These are phyloP conservation scores for Dicycla oo DNA, from an alignment of 2,888 invertebrate species.

Conservation along the genomic window DNA sequence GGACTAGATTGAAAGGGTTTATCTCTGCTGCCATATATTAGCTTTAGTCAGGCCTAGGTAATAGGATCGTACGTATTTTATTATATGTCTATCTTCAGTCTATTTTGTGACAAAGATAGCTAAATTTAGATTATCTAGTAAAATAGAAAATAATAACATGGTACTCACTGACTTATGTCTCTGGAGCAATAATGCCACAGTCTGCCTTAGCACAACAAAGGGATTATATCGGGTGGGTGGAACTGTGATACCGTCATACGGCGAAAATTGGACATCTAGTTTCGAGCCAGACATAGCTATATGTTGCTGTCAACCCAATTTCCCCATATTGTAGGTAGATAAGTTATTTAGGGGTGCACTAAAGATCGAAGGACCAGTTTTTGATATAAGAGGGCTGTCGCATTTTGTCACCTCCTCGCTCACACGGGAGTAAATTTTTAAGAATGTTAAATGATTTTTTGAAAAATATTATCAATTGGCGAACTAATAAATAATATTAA, in stretches of 20 bases:
- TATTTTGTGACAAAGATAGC: constrained; percentile 32
- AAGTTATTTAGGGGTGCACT: background rate
- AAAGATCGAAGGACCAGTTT: constrained; percentile 4
- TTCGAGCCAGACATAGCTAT: constrained; percentile 27
- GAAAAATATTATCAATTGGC: too few species aligned
- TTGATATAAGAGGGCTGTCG: too few species aligned
- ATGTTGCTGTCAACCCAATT: constrained; percentile 20
- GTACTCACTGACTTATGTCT: constrained; percentile 7
- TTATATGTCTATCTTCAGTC: constrained; percentile 36
- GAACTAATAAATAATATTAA: too few species aligned
- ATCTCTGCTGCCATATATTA: constrained; percentile 62
- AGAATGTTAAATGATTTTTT: too few species aligned
- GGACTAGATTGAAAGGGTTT: constrained; percentile 64
- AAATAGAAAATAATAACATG: constrained; percentile 7
- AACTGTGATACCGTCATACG: constrained; percentile 20
- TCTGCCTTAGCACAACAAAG: constrained; percentile 44
- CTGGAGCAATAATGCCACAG: constrained; percentile 28
- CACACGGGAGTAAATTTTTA: too few species aligned
- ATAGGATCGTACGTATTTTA: constrained; percentile 53
- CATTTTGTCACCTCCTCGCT: too few species aligned
- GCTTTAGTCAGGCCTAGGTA: constrained; percentile 57
- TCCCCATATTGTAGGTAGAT: constrained; percentile 1
- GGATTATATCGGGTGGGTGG: constrained; percentile 29
- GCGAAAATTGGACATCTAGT: constrained; percentile 42
- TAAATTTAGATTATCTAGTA: constrained; percentile 16